A percentile compares a stretch with the other conserved stretches of the same genome.
phyloP scores from a whole-genome alignment of 2,113 vertebrate species.

The Chrysochloris asiatica region DNA sequence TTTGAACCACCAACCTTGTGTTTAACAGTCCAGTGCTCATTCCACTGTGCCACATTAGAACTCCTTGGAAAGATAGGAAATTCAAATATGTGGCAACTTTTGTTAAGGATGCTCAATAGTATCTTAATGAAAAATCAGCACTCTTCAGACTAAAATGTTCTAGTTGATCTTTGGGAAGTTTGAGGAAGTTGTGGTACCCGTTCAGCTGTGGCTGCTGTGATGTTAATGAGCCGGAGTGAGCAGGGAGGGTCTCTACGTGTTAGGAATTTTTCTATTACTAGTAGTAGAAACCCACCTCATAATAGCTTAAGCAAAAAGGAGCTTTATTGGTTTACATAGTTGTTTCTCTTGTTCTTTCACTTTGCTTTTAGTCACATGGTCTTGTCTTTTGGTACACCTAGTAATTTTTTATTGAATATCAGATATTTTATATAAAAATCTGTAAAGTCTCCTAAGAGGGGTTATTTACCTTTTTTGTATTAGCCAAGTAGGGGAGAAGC shows the following conservation, averaged over 20 bases:
- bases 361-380: neutral
- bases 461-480: neutral
- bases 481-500: neutral
- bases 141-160: neutral
- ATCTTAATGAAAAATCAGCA: neutral
- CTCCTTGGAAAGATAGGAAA: too few relatives aligned
- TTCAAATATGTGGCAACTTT: neutral
- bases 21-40: too few relatives aligned
- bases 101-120: neutral
- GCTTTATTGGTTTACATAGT: neutral
- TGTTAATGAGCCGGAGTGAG: neutral
- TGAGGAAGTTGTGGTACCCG: neutral
- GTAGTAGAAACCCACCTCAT: neutral
- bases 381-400: conserved; percentile 27
- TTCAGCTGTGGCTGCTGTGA: neutral
- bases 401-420: conserved; percentile 14
- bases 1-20: too few relatives aligned
- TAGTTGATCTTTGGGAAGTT: neutral
- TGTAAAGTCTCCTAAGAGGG: neutral
- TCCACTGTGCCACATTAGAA: too few relatives aligned
- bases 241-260: neutral
- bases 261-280: neutral
- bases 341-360: neutral
- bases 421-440: neutral
- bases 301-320: neutral